Evolutionary conservation across 2,113 vertebrate species (phyloP), one percentile per base, ranked within the genome.

Genomic region (Myiagra hebetior): DNA sequence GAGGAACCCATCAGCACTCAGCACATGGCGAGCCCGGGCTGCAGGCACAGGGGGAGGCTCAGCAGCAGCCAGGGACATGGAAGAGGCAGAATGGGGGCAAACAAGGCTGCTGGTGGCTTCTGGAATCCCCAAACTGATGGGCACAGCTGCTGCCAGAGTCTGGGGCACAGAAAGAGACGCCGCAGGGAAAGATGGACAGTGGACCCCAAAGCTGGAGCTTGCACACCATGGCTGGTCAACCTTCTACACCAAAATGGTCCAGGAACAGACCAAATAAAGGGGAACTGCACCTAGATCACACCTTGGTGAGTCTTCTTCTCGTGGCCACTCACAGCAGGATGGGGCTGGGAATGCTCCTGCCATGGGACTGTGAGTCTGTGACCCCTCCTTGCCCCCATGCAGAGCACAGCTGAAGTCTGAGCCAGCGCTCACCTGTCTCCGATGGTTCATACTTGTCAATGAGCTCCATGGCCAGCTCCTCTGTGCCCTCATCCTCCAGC

Each of bases 1-100:
- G 95, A 99, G 98, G 97, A 99, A 99, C 47, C 99, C 99, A 0
- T 99, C 99, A 26, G 98, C 97, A 22, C 99, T 99, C 98, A 99
- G 98, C 39, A 95, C 98, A 0, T 98, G 98, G 53, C 98, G 98
- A 94, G 97, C 94, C 96, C 98, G 98, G 82, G 98, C 99, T 99
- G 95, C 49, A 35, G 79, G 26, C 1, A 4, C 62, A 93, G 17
- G 31, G 13, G 23, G 30, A 91, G 26, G 23, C 13, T 85, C 87
- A 89, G 68, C 3, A 9, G 69, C 30, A 77, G 50, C 27, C 19
- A 1, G 26, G 21, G 16, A 60, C 17, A 2, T 5, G 0, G 46
- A 44, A 30, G 30, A 42, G 11, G 33, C 24, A 55, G 20, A 33
- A 73, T 13, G 5, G n/a, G 37, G 42, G 11, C n/a, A 80, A 84